Base-by-base conservation (phyloP, 2,888 invertebrate genomes). In the Idaea aversata region DNA sequence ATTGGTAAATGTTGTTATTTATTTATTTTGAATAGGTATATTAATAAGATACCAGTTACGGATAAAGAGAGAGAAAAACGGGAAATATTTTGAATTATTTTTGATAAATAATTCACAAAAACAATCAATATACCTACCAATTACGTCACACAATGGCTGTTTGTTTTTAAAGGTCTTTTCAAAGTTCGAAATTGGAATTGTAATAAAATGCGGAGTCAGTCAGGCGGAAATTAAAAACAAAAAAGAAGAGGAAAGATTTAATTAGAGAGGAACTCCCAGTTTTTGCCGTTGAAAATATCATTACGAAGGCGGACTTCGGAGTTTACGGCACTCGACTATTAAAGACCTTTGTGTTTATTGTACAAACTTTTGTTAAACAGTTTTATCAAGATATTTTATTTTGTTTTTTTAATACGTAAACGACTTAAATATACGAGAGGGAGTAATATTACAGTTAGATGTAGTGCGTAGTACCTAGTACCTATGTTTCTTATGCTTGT, bases 141-240 rank as follows among this genome's bases (percentile, higher is more conserved):
- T 47, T 13, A 47, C 10, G 59, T 61, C 70, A 72, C 76, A 73
- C 71, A 75, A 75, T 75, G 75, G 70, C 66, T 47, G 70, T 76
- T 73, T 75, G 72, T 72, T 73, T 75, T 74, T 65, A 62, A 62
- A 69, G 65, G 67, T 68, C 64, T 67, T 67, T 69, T 72, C 67
- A 67, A 70, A 76, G 65, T 70, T 74, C 66, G 65, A 75, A 76
- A 83, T 82, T 79, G 75, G 72, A 79, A 79, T 80, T 82, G 72
- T 79, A 81, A 80, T 84, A 84, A 82, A 82, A 83, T 70, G 72
- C 69, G 72, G 72, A 74, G 66, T 68, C 75, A 74, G 72, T 70
- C 73, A 69, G 64, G 65, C 69, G 77, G 75, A 82, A 80, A 78
- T 78, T 77, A 77, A 82, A 81, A 81, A 80, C 74, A 77, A 74